Evolutionary conservation across 2,888 invertebrate species (phyloP).

Genomic region (Oligia fasciuncula): DNA sequence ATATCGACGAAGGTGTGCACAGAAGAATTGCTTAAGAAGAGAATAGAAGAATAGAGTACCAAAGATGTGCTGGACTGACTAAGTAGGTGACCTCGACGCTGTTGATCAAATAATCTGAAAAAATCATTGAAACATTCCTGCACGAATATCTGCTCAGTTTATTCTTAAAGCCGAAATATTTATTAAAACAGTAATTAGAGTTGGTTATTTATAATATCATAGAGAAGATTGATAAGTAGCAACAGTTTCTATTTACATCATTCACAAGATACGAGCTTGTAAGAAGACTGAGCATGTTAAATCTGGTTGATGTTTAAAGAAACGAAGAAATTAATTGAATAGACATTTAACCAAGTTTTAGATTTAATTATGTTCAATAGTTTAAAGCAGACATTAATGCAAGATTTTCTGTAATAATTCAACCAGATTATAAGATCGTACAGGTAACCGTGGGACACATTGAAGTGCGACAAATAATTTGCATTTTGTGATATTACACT

Average conservation of each 20-base stretch:
- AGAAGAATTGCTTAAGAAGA: conserved; percentile 78
- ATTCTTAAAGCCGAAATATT: conserved; percentile 28
- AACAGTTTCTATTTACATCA: conserved; percentile 47
- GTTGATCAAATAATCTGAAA: conserved; percentile 72
- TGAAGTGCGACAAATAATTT: conserved; percentile 82
- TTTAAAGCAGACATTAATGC: conserved; percentile 64
- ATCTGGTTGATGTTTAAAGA: conserved; percentile 42
- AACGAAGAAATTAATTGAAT: conserved; percentile 19
- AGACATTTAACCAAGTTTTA: conserved; percentile 25
- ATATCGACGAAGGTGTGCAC: conserved; percentile 81
- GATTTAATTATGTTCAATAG: conserved; percentile 23
- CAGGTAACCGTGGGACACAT: conserved; percentile 71
- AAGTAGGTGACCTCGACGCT: conserved; percentile 73
- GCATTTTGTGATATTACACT: conserved; percentile 82
- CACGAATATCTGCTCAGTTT: conserved; percentile 62
- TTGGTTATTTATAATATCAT: conserved; percentile 24
- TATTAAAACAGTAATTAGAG: conserved; percentile 14
- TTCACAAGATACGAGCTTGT: conserved; percentile 24
- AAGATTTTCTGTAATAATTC: conserved; percentile 69
- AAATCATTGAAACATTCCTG: conserved; percentile 64
- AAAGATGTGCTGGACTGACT: conserved; percentile 82
- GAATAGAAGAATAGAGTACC: conserved; percentile 73
- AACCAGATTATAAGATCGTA: conserved; percentile 75
- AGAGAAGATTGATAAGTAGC: conserved; percentile 15
- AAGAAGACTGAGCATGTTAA: conserved; percentile 29